Conservation (phyloP, 2,888 invertebrate species). For the Amphipyra tragopoginis region DNA sequence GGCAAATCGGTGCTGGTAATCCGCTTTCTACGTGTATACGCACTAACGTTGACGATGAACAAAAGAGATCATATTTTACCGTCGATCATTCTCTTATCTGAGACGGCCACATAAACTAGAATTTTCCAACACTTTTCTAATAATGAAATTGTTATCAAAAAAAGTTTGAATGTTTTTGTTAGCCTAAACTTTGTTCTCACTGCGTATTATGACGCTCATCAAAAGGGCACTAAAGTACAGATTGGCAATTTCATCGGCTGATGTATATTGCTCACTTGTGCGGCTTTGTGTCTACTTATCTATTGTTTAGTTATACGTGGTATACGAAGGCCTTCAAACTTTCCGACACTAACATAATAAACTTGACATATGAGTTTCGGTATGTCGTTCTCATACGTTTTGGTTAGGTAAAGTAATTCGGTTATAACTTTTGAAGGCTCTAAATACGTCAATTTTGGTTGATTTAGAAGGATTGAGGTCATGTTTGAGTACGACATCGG, state of each 20-base stretch:
- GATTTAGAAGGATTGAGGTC: constrained; percentile 33
- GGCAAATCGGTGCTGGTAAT: too few relatives aligned
- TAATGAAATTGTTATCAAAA: background rate
- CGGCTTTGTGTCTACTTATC: constrained; percentile 48
- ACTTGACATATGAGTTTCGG: constrained; percentile 61
- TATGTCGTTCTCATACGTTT: constrained; percentile 34
- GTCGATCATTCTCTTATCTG: too few relatives aligned
- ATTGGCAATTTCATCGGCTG: constrained; percentile 50
- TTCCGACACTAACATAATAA: constrained; percentile 62
- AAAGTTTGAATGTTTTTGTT: background rate
- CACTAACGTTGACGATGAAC: too few relatives aligned
- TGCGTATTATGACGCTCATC: constrained; percentile 14
- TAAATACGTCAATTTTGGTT: constrained; percentile 45
- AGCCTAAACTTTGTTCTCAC: background rate
- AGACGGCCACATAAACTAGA: background rate
- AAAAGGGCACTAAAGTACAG: constrained; percentile 15
- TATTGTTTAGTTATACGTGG: constrained; percentile 35
- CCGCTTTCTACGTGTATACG: too few relatives aligned
- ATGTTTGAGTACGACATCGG: constrained; percentile 27
- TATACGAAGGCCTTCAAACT: constrained; percentile 45
- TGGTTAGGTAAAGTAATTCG: constrained; percentile 46
- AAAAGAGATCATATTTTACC: too few relatives aligned
- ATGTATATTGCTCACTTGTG: constrained; percentile 50
- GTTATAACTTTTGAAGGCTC: constrained; percentile 47
- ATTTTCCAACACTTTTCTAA: background rate